Percentiles rank a stretch among this genome's conserved stretches.
Conservation (phyloP, 2,797 vertebrate genomes). For the Myotis vivesi region DNA sequence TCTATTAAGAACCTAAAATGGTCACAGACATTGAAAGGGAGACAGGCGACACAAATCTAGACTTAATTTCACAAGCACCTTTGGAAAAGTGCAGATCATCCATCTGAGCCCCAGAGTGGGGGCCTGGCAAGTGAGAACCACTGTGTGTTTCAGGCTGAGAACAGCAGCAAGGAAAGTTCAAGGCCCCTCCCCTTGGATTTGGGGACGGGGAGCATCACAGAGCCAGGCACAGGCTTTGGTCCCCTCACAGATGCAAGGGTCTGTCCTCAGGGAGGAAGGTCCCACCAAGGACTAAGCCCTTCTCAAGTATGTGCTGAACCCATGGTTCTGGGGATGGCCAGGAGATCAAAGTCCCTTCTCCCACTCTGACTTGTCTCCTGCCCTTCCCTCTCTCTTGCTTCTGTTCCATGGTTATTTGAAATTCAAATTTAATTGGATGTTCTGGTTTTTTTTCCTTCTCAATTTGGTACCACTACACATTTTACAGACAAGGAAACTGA, state of each 20-base stretch:
- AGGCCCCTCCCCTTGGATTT: not conserved
- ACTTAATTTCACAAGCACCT: not conserved
- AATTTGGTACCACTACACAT: not conserved
- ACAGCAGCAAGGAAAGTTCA: not conserved
- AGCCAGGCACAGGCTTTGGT: not conserved
- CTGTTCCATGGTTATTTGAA: not conserved
- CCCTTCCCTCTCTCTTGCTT: not conserved
- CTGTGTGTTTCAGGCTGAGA: not conserved
- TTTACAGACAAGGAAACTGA: not conserved
- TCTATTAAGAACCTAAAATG: not conserved
- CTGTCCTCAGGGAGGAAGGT: not conserved
- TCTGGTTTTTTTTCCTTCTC: not conserved
- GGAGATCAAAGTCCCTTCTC: not conserved
- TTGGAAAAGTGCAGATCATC: not conserved
- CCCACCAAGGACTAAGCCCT: not conserved
- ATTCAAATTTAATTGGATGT: constrained; percentile 6
- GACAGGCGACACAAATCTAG: not conserved
- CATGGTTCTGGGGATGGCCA: not conserved
- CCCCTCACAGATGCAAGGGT: not conserved
- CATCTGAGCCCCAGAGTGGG: not conserved
- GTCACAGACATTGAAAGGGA: not conserved
- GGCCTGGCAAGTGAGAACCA: not conserved
- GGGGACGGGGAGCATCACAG: not conserved
- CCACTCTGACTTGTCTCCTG: not conserved
- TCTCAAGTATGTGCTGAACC: not conserved